Evolutionary conservation across 37 sponge, comb jelly and placozoan species (phyloP).

Genomic region (Cliona cf. orientalis): DNA sequence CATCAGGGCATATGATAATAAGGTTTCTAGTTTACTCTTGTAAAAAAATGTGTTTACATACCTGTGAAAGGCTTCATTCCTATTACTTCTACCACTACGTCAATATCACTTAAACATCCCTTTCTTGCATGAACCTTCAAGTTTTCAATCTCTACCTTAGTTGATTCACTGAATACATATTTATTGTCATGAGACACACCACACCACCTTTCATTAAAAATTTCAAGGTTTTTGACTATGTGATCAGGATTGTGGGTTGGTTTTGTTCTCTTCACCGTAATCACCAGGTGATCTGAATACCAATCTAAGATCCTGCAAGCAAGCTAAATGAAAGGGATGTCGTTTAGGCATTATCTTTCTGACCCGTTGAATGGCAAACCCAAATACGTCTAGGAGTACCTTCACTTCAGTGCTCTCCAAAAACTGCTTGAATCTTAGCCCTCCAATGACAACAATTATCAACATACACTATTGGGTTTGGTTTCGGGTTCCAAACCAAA

Average conservation of each 20-base stretch:
- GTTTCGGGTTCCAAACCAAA: no score
- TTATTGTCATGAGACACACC: neutral
- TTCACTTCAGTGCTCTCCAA: constrained; percentile 27
- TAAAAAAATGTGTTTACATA: constrained; percentile 13
- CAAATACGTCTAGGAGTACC: constrained; percentile 22
- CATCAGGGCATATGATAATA: constrained; percentile 30
- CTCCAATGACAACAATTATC: constrained; percentile 53
- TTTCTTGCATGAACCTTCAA: constrained; percentile 23
- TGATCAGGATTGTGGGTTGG: constrained; percentile 19
- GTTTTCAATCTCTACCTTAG: constrained; percentile 13
- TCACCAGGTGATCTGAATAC: constrained; percentile 43
- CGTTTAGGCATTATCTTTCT: constrained; percentile 10
- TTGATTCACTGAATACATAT: neutral
- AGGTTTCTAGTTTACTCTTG: constrained; percentile 23
- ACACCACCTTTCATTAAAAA: constrained; percentile 26
- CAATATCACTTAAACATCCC: constrained; percentile 42
- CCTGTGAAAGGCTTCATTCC: constrained; percentile 20
- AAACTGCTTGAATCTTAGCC: constrained; percentile 6
- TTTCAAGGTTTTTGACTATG: constrained; percentile 18
- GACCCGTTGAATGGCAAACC: constrained; percentile 53
- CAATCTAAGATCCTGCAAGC: constrained; percentile 24
- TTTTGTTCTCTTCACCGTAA: neutral
- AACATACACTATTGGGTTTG: constrained; percentile 25
- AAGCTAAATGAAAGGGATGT: neutral
- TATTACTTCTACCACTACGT: constrained; percentile 11